A percentile compares a stretch with the other conserved stretches of the same genome.
phyloP scores from a whole-genome alignment of 2,113 vertebrate genomes.

The Periophthalmus modestus region DNA sequence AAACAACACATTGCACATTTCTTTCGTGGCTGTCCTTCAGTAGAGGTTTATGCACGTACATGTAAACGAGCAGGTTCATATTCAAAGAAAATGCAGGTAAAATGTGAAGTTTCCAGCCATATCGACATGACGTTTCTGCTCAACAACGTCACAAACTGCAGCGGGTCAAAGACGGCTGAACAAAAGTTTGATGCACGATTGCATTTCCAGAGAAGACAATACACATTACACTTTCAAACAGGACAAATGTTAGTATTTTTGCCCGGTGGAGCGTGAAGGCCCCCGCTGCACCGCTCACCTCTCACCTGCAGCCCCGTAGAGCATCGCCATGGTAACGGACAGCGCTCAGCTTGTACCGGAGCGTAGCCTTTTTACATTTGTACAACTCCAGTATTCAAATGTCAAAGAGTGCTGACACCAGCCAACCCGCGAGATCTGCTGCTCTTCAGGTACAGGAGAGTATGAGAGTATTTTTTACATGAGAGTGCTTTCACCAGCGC shows the following conservation, averaged over 20 bases:
- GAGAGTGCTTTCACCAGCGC: background rate
- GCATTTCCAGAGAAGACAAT: background rate
- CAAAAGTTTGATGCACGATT: background rate
- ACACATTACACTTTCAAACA: conserved; percentile 8
- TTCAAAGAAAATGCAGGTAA: background rate
- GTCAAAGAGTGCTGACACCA: conserved; percentile 7
- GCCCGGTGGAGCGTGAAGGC: conserved; percentile 12
- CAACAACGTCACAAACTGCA: background rate
- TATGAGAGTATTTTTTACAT: background rate
- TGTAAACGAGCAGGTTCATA: background rate
- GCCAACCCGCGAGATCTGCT: background rate
- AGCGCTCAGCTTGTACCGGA: conserved; percentile 71
- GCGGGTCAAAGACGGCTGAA: background rate
- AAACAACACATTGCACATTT: background rate
- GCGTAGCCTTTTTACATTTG: conserved; percentile 27
- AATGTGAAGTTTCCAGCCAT: background rate
- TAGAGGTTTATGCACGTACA: background rate
- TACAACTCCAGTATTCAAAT: conserved; percentile 20
- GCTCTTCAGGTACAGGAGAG: background rate
- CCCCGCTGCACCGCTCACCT: conserved; percentile 66
- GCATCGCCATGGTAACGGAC: conserved; percentile 84
- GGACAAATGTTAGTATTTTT: conserved; percentile 15
- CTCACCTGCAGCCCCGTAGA: conserved; percentile 78
- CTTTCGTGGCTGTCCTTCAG: background rate
- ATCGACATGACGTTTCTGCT: too few relatives aligned